A percentile compares a stretch with the other conserved stretches of the same genome.
These are phyloP conservation scores for Rotaria macrura DNA, from an alignment of 2,888 invertebrate species.

Conservation along the genomic window DNA sequence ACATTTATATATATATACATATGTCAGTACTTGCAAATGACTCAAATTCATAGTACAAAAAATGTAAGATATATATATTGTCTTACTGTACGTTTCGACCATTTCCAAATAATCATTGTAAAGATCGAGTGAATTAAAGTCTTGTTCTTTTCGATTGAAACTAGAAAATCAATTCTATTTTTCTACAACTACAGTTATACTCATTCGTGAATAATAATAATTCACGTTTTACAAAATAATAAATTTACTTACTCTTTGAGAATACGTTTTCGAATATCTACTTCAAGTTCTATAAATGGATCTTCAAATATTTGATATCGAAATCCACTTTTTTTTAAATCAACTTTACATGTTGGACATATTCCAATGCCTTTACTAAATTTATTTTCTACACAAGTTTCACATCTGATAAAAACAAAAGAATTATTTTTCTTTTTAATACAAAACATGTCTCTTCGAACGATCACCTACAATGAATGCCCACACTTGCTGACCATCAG, in stretches of 20 bases:
- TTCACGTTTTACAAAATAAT: no score
- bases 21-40: no score
- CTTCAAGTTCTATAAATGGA: slow-evolving; percentile 87
- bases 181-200: slow-evolving; percentile 18
- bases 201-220: no score
- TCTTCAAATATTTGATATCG: slow-evolving; percentile 91
- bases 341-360: slow-evolving; percentile 83
- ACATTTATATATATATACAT: no score
- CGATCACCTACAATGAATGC: slow-evolving; percentile 62
- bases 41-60: no score
- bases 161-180: slow-evolving; percentile 47
- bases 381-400: slow-evolving; percentile 86
- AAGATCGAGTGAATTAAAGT: slow-evolving; percentile 69
- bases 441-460: slow-evolving; percentile 23
- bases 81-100: slow-evolving; percentile 65
- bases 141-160: slow-evolving; percentile 87
- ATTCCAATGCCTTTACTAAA: slow-evolving; percentile 86
- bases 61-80: not conserved
- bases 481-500: slow-evolving; percentile 97
- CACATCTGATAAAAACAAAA: slow-evolving; percentile 57
- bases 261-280: slow-evolving; percentile 78
- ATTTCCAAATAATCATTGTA: slow-evolving; percentile 94
- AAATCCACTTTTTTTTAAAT: slow-evolving; percentile 75
- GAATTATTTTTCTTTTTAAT: no score
- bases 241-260: slow-evolving; percentile 53